Evolutionary conservation across 2,888 invertebrate genomes (phyloP).

Genomic region (Thera britannica): DNA sequence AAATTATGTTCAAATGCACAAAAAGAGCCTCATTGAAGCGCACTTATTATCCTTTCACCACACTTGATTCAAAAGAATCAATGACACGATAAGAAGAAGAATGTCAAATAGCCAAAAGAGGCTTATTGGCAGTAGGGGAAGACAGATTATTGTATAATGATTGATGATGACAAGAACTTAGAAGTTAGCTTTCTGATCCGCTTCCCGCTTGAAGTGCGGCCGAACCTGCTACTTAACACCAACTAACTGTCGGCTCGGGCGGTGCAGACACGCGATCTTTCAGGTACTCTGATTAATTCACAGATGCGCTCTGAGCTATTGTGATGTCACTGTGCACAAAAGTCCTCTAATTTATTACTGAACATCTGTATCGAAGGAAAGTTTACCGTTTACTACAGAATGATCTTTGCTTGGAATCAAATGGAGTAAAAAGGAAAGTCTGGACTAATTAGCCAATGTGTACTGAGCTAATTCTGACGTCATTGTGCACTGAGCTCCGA

Average conservation of each 20-base stretch:
- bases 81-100: no score
- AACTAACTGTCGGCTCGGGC: slow-evolving; percentile 68
- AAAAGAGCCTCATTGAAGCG: no score
- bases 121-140: no score
- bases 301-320: slow-evolving; percentile 62
- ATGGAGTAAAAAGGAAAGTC: background rate
- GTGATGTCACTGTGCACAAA: slow-evolving; percentile 51
- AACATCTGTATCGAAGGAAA: slow-evolving; percentile 4
- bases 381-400: background rate
- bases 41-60: no score
- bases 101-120: no score
- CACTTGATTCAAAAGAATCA: no score
- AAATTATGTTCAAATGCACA: no score
- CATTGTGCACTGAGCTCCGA: background rate
- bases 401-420: background rate
- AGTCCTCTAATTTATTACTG: slow-evolving; percentile 33
- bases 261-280: slow-evolving; percentile 68
- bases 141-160: no score
- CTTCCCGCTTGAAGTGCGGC: slow-evolving; percentile 40
- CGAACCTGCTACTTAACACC: slow-evolving; percentile 48
- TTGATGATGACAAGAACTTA: no score
- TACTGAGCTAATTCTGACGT: background rate
- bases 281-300: slow-evolving; percentile 69
- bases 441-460: background rate
- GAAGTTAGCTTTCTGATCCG: background rate